Evolutionary conservation across 2,113 vertebrate species (phyloP), one percentile per base, ranked within the genome.

Genomic region (Jaculus jaculus): DNA sequence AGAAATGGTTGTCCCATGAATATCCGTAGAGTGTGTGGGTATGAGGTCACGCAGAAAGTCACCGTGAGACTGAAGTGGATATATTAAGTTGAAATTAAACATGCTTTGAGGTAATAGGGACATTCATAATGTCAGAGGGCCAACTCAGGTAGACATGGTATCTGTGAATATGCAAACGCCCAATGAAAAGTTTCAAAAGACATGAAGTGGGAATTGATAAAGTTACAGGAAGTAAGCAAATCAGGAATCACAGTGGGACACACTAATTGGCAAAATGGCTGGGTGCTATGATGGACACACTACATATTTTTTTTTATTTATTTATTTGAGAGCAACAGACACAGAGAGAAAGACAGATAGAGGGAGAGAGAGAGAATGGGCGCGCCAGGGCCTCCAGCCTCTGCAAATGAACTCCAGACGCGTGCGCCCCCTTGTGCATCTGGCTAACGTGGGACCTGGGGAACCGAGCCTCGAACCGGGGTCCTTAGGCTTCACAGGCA

Each of bases 181-280:
- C 63, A 51, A 89, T 74, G 51, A 82, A 78, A 89, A 23, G 20
- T 16, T 72, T 95, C 54, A 65, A 82, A 89, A 75, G 16, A 82
- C 13, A 16, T 77, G 20, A 78, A 34, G 1, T 21, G 30, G 15
- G 66, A 54, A 71, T 88, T 42, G 10, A 84, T 34, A 63, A 63
- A 91, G 54, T 73, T 30, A 89, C 82, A 83, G 13, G 47, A 78
- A 54, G 79, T n/a, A 69, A 7, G 34, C 4, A 89, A 32, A 37
- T 89, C 37, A 42, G 10, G 28, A 66, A 73, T 68, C 60, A 81
- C 15, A 63, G 18, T 51, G 66, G 16, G 54, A 81, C 81, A 79
- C 5, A 61, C 69, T 75, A 75, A 77, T 34, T 68, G 20, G 58
- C 2, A 60, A 51, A 66, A 65, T 7, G 60, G 16, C 37, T 39